Evolutionary conservation across 1,140 invertebrate species (phyloP).

Genomic region (Dreissena rostriformis): DNA sequence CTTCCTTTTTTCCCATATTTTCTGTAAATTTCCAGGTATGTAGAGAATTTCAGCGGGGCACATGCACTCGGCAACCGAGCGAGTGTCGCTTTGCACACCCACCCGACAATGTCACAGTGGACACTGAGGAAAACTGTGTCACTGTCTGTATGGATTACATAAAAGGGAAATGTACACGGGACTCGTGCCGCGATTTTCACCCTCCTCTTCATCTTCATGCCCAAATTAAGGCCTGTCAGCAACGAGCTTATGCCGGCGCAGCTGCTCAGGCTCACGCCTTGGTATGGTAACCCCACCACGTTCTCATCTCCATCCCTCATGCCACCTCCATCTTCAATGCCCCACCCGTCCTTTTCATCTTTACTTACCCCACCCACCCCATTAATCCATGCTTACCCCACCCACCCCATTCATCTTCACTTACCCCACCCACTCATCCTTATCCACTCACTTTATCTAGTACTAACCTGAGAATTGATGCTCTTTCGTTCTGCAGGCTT

Average conservation of each 20-base stretch:
- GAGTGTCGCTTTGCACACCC: conserved; percentile 99
- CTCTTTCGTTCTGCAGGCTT: no score
- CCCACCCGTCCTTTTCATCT: background rate
- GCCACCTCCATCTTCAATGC: conserved; percentile 32
- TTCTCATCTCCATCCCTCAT: conserved; percentile 15
- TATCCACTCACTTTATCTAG: no score
- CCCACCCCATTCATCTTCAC: no score
- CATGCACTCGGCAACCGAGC: conserved; percentile 96
- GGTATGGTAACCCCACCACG: conserved; percentile 86
- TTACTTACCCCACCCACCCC: no score
- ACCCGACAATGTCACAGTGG: conserved; percentile 90
- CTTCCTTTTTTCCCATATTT: conserved; percentile 60
- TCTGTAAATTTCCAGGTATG: conserved; percentile 88
- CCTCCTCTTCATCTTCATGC: conserved; percentile 96
- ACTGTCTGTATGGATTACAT: conserved; percentile 99
- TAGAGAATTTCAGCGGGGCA: conserved; percentile 98
- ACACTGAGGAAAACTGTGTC: conserved; percentile 95
- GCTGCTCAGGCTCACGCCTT: conserved; percentile 75
- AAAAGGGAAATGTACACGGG: conserved; percentile 95
- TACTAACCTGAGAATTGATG: no score
- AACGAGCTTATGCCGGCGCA: conserved; percentile 88
- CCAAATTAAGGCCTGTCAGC: conserved; percentile 96
- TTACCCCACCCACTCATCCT: no score
- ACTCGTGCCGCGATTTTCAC: conserved; percentile 91
- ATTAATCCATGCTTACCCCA: no score